Evolutionary conservation across 2,888 invertebrate species (phyloP).

Genomic region (Chouioia cunea): DNA sequence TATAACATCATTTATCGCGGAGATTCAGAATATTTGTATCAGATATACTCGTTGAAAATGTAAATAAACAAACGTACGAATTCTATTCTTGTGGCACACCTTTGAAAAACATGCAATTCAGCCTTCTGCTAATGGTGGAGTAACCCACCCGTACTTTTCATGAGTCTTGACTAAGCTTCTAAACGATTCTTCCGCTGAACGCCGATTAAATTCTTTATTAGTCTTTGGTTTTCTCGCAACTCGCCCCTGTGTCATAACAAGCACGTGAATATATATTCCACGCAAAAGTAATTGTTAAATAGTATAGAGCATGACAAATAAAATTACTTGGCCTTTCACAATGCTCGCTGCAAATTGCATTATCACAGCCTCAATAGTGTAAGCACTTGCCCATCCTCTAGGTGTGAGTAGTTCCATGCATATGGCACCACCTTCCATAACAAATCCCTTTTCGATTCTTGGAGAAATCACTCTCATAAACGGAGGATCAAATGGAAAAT

Average conservation of each 20-base stretch:
- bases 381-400: slow-evolving; percentile 89
- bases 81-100: slow-evolving; percentile 43
- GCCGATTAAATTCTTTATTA: slow-evolving; percentile 81
- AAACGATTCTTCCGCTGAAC: slow-evolving; percentile 90
- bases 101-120: slow-evolving; percentile 67
- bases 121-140: slow-evolving; percentile 87
- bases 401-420: slow-evolving; percentile 91
- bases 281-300: neutral
- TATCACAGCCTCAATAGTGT: slow-evolving; percentile 88
- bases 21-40: slow-evolving; percentile 40
- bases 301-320: slow-evolving; percentile 3
- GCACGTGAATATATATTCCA: too few relatives aligned
- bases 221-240: slow-evolving; percentile 84
- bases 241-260: slow-evolving; percentile 72
- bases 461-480: slow-evolving; percentile 80
- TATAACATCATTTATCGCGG: slow-evolving; percentile 40
- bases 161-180: slow-evolving; percentile 89
- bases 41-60: slow-evolving; percentile 43
- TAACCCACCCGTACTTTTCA: slow-evolving; percentile 93
- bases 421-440: slow-evolving; percentile 92
- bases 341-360: slow-evolving; percentile 92
- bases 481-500: slow-evolving; percentile 90
- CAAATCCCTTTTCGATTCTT: slow-evolving; percentile 85
- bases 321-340: slow-evolving; percentile 82
- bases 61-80: slow-evolving; percentile 35